Percentiles rank a stretch among this genome's conserved stretches.
These are phyloP conservation scores for Melanotaenia maccullochi DNA, from an alignment of 2,797 vertebrate species.

Conservation along the genomic window DNA sequence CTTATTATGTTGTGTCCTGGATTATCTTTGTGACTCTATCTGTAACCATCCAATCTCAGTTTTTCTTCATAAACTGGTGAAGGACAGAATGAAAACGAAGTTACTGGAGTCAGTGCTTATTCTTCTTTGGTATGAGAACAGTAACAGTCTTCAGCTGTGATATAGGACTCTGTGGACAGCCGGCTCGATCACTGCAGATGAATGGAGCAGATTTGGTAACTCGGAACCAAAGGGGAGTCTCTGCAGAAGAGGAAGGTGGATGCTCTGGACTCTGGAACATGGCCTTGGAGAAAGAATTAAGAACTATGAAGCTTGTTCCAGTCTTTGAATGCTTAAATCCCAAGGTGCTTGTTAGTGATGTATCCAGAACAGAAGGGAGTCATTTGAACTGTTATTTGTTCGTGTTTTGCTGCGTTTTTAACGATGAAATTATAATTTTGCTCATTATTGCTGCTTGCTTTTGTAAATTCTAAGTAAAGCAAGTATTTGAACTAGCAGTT, in stretches of 20 bases:
- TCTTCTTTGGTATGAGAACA: not conserved
- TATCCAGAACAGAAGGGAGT: not conserved
- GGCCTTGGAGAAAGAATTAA: not conserved
- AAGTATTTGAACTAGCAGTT: too few relatives aligned
- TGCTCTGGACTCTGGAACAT: not conserved
- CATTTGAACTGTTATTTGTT: not conserved
- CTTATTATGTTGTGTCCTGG: too few relatives aligned
- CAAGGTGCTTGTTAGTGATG: slow-evolving; percentile 1
- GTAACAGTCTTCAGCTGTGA: not conserved
- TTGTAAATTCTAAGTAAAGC: too few relatives aligned
- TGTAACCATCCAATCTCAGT: not conserved
- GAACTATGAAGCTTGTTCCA: not conserved
- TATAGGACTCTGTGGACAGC: not conserved
- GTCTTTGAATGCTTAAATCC: not conserved
- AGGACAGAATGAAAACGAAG: not conserved
- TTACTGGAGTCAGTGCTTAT: not conserved
- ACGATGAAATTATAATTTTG: too few relatives aligned
- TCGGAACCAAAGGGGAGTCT: not conserved
- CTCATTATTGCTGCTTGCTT: too few relatives aligned
- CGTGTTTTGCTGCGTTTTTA: too few relatives aligned
- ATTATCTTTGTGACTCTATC: not conserved
- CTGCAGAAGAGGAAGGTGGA: not conserved
- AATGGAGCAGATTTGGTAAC: not conserved
- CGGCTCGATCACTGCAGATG: not conserved
- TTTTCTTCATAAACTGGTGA: not conserved